phyloP scores from a whole-genome alignment of 2,797 vertebrate species.

The Eidolon dupreanum region DNA sequence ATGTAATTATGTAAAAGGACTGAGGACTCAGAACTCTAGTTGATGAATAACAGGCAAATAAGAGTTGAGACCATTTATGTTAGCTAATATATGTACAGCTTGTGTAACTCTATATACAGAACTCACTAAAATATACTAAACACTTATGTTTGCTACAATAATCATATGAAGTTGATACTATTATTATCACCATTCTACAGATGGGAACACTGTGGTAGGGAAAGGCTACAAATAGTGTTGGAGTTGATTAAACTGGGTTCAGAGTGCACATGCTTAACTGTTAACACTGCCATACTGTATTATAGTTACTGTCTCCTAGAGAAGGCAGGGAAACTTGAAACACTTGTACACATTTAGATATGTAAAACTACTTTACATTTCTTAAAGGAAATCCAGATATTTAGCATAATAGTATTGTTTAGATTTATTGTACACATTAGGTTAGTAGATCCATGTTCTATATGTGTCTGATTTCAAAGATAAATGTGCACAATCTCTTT shows the following conservation, averaged over 20 bases:
- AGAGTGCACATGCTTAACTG: not conserved
- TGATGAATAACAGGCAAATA: not conserved
- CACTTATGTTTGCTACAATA: not conserved
- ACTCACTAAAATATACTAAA: not conserved
- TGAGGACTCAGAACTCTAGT: not conserved
- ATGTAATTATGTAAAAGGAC: not conserved
- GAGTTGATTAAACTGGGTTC: not conserved
- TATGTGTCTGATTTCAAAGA: not conserved
- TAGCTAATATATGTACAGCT: not conserved
- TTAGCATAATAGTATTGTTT: not conserved
- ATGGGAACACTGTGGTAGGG: not conserved
- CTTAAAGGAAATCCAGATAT: not conserved
- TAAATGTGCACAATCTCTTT: not conserved
- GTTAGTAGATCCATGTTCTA: not conserved
- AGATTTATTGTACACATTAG: not conserved
- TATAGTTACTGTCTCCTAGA: not conserved
- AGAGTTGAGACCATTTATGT: not conserved
- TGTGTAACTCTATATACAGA: not conserved
- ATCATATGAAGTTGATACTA: too few species aligned
- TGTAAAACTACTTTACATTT: not conserved
- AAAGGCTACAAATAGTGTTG: not conserved
- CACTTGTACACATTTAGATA: not conserved
- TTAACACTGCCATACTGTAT: rapidly evolving
- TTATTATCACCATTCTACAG: not conserved
- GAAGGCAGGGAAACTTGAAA: not conserved